Percentiles rank a stretch among this genome's conserved stretches.
Conservation (phyloP, 2,113 vertebrate genomes). For the Circaetus gallicus region DNA sequence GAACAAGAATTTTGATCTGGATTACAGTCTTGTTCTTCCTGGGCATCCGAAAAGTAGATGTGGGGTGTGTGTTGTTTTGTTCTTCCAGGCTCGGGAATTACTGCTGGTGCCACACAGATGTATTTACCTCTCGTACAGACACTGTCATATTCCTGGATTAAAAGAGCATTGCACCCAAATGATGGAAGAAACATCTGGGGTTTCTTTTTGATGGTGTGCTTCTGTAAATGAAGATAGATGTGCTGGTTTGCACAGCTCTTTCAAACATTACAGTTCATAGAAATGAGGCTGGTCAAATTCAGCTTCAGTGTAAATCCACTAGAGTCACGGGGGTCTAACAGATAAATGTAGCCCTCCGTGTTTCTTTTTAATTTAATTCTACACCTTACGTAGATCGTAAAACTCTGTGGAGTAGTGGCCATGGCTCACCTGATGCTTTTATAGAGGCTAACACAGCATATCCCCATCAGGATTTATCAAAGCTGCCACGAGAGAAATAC, state of each 20-base stretch:
- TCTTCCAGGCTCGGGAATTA: constrained; percentile 21
- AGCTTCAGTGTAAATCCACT: neutral
- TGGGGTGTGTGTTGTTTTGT: neutral
- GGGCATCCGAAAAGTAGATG: constrained; percentile 7
- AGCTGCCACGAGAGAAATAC: neutral
- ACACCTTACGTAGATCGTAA: neutral
- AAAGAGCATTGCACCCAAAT: constrained; percentile 12
- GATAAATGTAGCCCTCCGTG: neutral
- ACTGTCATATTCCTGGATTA: neutral
- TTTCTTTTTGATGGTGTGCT: constrained; percentile 16
- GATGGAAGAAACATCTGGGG: constrained; percentile 35
- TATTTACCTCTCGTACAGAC: constrained; percentile 16
- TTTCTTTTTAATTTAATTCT: neutral
- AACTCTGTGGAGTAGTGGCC: neutral
- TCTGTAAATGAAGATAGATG: constrained; percentile 20
- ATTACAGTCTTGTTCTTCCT: neutral
- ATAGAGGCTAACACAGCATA: neutral
- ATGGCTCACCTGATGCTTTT: neutral
- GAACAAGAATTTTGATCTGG: constrained; percentile 39
- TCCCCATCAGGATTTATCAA: neutral
- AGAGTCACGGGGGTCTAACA: neutral
- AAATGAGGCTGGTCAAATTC: neutral
- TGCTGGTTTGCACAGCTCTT: neutral
- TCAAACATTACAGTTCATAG: neutral
- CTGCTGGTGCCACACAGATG: neutral